These are phyloP conservation scores for Grus americana DNA, from an alignment of 2,113 vertebrate species.

Conservation along the genomic window DNA sequence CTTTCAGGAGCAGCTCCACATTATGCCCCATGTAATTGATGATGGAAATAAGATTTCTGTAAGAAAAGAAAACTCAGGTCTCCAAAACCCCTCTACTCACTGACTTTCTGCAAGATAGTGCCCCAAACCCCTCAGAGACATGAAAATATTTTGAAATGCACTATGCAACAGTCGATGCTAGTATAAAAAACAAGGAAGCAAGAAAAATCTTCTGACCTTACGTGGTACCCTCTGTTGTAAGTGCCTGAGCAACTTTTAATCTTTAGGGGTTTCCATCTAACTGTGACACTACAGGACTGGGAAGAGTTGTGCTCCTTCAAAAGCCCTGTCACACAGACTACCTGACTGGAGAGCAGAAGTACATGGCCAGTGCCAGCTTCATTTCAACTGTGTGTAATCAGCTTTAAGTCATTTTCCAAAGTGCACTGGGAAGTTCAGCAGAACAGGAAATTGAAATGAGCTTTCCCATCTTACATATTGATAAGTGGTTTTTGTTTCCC, in stretches of 20 bases:
- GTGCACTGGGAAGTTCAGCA: background rate
- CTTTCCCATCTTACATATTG: background rate
- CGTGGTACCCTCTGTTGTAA: background rate
- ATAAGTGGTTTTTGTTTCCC: background rate
- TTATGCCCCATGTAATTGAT: background rate
- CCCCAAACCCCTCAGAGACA: background rate
- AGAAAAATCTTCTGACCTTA: background rate
- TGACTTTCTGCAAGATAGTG: background rate
- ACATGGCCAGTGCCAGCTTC: background rate
- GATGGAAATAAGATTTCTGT: background rate
- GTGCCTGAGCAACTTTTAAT: background rate
- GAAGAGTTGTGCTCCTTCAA: background rate
- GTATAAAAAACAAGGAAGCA: background rate
- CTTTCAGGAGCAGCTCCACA: background rate
- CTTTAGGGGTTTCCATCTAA: background rate
- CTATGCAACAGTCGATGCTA: background rate
- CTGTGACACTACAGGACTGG: accelerated
- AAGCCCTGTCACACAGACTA: background rate
- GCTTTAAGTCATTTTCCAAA: background rate
- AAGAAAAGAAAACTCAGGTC: background rate
- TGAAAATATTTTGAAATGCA: background rate
- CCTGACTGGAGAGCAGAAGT: background rate
- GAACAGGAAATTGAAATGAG: background rate
- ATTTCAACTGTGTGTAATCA: background rate
- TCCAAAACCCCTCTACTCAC: background rate